Percentiles rank a stretch among this genome's conserved stretches.
Evolutionary conservation across 2,888 invertebrate species (phyloP).

Genomic region (Lasioglossum vierecki): DNA sequence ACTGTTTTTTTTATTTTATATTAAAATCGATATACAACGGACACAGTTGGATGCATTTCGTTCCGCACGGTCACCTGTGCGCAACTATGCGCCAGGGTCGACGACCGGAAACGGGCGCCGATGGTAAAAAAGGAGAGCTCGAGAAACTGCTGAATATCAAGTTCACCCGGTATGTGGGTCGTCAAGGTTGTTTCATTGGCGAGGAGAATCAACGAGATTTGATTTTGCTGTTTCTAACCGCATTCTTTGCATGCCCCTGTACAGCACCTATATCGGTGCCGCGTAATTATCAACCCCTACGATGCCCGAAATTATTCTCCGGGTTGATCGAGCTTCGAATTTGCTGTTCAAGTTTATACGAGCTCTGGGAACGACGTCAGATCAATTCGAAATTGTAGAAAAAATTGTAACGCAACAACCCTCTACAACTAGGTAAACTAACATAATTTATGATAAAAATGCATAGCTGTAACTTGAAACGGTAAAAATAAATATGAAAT

Average conservation of each 20-base stretch:
- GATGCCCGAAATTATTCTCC: not conserved
- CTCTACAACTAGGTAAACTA: not conserved
- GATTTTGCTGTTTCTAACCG: constrained; percentile 23
- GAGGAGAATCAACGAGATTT: constrained; percentile 31
- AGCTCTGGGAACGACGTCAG: not conserved
- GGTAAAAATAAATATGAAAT: too few species aligned
- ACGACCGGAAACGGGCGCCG: not conserved
- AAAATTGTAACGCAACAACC: not conserved
- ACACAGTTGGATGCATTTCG: not conserved
- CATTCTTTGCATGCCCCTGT: constrained; percentile 20
- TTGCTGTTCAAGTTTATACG: not conserved
- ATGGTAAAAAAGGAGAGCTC: not conserved
- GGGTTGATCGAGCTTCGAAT: not conserved
- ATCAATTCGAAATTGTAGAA: not conserved
- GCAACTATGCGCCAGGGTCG: not conserved
- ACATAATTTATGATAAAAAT: too few species aligned
- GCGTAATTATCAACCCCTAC: not conserved
- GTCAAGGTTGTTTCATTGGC: constrained; percentile 16
- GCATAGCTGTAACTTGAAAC: too few species aligned
- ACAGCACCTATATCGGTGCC: not conserved
- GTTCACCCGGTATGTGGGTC: constrained; percentile 30
- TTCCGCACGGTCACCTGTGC: not conserved
- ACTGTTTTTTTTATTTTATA: not conserved
- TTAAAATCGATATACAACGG: not conserved
- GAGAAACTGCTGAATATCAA: constrained; percentile 9